Base-by-base conservation (phyloP, 2,113 vertebrate genomes). In the Zosterops lateralis region DNA sequence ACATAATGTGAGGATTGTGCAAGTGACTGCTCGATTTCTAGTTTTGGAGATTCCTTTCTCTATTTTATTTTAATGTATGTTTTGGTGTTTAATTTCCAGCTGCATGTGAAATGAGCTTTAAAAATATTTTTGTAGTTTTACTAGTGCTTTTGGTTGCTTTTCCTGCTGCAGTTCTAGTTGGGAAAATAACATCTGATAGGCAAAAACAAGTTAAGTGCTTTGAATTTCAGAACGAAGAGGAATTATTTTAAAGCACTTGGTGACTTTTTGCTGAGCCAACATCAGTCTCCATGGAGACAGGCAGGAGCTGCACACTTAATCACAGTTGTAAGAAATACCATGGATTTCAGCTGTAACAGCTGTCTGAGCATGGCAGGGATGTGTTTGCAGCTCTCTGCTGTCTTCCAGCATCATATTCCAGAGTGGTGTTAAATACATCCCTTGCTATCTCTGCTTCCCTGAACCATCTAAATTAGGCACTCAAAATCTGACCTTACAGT, bases 251-350 rank as follows among this genome's bases (percentile, higher is more conserved):
- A 94, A 97, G 88, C 80, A 90, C 75, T 96, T 71, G 86, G 89
- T 93, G 89, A 94, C 81, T 95, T 97, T 95, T 96, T 96, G 94
- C 94, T 96, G 94, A 97, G 93, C 96, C 95, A 94, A 96, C 92
- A 94, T 86, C 67, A 51, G 95, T 97, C 87, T 97, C 96, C 96
- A 97, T 97, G 96, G 97, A 96, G 96, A 97, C 93, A 53, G 67
- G 86, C 83, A 93, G 82, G 86, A 93, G 67, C 85, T 83, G 90
- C 90, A 95, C 88, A 81, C 50, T 94, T 90, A 93, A 92, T 90
- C 85, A 85, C 75, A 81, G 89, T 92, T 95, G 58, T 87, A 74
- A 93, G 92, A 82, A 95, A 67, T 53, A 73, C 20, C 83, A 45
- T 38, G 68, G 89, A 89, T 95, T 96, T 94, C 80, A 89, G 87